phyloP scores from a whole-genome alignment of 2,113 vertebrate genomes.

The Lamprologus ornatipinnis region DNA sequence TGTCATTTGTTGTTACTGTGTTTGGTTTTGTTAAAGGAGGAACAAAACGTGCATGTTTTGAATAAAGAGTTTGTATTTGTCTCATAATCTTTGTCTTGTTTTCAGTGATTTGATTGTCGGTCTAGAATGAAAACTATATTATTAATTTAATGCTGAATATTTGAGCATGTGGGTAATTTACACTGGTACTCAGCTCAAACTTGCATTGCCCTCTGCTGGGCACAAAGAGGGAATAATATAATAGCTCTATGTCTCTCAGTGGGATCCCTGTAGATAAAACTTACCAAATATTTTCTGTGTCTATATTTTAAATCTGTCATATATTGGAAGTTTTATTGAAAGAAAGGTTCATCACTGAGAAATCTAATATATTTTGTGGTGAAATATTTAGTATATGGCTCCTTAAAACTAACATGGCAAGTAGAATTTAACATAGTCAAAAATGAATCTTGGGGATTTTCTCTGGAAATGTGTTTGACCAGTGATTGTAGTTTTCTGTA shows the following conservation, averaged over 20 bases:
- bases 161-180: neutral
- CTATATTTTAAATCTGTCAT: neutral
- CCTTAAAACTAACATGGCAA: neutral
- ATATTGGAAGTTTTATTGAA: neutral
- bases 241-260: neutral
- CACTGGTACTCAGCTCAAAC: neutral
- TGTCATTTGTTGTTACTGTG: neutral
- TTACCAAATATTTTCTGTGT: neutral
- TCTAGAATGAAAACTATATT: neutral
- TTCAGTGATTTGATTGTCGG: neutral
- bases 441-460: neutral
- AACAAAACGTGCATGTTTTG: constrained; percentile 32
- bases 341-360: neutral
- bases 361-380: neutral
- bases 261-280: neutral
- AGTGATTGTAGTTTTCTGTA: neutral
- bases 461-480: neutral
- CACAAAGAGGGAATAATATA: neutral
- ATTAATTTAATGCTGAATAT: neutral
- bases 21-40: neutral
- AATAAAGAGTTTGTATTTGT: constrained; percentile 17
- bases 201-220: constrained; percentile 19
- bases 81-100: neutral
- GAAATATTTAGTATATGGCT: neutral
- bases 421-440: neutral